Conservation (phyloP, 2,797 vertebrate species). For the Sternotherus odoratus region DNA sequence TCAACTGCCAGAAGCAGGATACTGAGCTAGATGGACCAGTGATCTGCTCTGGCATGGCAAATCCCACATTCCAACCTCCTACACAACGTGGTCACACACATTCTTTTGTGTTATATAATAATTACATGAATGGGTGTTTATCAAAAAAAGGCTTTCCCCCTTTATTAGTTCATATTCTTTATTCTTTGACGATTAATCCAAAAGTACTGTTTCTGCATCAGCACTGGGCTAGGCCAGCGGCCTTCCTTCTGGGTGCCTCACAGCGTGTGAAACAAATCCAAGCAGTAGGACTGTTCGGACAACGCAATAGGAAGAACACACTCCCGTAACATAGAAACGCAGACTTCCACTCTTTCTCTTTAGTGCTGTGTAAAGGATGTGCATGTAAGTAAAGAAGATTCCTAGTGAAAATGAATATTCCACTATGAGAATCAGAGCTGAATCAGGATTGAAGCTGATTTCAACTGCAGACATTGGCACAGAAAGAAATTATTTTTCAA, state of each 20-base stretch:
- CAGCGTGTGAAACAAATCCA: conserved; percentile 1
- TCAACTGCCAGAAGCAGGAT: conserved; percentile 35
- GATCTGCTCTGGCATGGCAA: conserved; percentile 38
- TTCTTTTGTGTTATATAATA: conserved; percentile 32
- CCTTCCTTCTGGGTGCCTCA: neutral
- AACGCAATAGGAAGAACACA: conserved; percentile 4
- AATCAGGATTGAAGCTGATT: conserved; percentile 80
- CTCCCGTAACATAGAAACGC: conserved; percentile 55
- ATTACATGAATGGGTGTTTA: neutral
- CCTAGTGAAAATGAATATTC: conserved; percentile 79
- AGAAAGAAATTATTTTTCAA: conserved; percentile 80
- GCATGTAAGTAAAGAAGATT: conserved; percentile 60
- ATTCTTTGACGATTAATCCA: neutral
- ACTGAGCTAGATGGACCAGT: neutral
- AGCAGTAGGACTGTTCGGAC: neutral
- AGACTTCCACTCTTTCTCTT: conserved; percentile 48
- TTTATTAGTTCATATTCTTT: conserved; percentile 36
- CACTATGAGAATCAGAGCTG: conserved; percentile 77
- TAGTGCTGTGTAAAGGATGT: neutral
- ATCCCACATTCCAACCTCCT: conserved; percentile 50
- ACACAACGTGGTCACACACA: neutral
- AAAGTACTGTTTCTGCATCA: neutral
- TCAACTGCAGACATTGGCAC: conserved; percentile 80
- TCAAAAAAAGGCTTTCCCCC: neutral
- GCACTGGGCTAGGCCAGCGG: neutral